Percentiles rank a stretch among this genome's conserved stretches.
Conservation (phyloP, 1,140 invertebrate species). For the Heliconius congener region DNA sequence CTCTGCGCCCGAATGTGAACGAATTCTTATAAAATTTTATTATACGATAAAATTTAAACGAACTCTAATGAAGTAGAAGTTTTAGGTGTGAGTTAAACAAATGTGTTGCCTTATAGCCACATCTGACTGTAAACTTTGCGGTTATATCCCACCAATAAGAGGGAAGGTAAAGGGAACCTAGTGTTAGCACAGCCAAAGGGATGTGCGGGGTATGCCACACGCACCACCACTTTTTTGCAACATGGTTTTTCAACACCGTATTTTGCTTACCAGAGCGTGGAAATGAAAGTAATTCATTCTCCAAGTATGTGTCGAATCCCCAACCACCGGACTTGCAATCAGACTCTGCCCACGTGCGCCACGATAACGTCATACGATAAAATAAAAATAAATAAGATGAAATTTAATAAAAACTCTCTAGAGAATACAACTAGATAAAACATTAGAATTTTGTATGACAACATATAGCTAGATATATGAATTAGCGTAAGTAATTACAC, state of each 20-base stretch:
- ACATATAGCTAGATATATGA: background rate
- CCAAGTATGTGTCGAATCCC: too few relatives aligned
- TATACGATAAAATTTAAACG: slow-evolving; percentile 6
- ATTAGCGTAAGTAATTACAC: slow-evolving; percentile 6
- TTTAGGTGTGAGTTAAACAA: background rate
- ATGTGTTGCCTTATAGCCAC: too few relatives aligned
- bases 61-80: background rate
- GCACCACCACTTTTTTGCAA: too few relatives aligned
- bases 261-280: too few relatives aligned
- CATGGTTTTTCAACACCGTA: too few relatives aligned
- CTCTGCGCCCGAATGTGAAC: background rate
- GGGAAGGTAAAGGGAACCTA: too few relatives aligned
- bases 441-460: background rate
- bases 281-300: too few relatives aligned
- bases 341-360: fast-evolving
- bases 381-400: background rate
- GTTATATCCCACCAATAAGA: too few relatives aligned
- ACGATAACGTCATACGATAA: background rate
- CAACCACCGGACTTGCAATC: too few relatives aligned
- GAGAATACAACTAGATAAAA: background rate
- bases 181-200: too few relatives aligned
- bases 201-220: too few relatives aligned
- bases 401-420: background rate
- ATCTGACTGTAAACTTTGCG: too few relatives aligned
- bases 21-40: background rate